Base-by-base conservation (phyloP, 2,888 invertebrate genomes). In the Archips xylosteana region DNA sequence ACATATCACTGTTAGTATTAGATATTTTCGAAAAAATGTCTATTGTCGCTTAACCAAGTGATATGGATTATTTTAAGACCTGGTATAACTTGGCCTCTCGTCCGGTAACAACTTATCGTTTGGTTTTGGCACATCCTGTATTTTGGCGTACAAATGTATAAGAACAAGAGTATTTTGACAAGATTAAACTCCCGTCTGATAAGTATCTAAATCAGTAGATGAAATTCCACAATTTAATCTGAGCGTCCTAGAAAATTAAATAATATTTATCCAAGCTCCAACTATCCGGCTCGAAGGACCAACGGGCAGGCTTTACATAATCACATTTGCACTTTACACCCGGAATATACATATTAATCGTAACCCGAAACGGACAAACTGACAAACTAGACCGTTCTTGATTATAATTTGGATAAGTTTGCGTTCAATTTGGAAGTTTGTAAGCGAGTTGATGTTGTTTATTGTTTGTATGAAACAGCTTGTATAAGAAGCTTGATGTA, bases 211-310 rank as follows among this genome's bases (percentile, higher is more conserved):
- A 8, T 23, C 12, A 47, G 32, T 23, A 39, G 63, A 5, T n/a
- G 5, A 63, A 63, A 47, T 23, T 47, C 15, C 45, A 65, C n/a
- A 65, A 65, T 73, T 64, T 64, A 69, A 73, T 69, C 73, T 6
- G 36, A 2, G 49, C 49, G n/a, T 39, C 68, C 23, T 47, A 34
- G 68, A 68, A 72, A 69, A 60, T 70, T 60, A 70, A 73, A 70
- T 39, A 72, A 65, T 70, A 76, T 75, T 75, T 70, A 73, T 68
- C 60, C 61, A 65, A 77, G 77, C 72, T 71, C 77, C 77, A 81
- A 79, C 80, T 81, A 81, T 81, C 80, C 78, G 77, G 76, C 77
- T 77, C 76, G 80, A 78, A 80, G 81, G 81, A 78, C 80, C 78
- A 76, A 54, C 59, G 42, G 72, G 32, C 59, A 51, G 42, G 65